A percentile compares a stretch with the other conserved stretches of the same genome.
Conservation (phyloP, 2,797 vertebrate species). For the Pelodytes ibericus region DNA sequence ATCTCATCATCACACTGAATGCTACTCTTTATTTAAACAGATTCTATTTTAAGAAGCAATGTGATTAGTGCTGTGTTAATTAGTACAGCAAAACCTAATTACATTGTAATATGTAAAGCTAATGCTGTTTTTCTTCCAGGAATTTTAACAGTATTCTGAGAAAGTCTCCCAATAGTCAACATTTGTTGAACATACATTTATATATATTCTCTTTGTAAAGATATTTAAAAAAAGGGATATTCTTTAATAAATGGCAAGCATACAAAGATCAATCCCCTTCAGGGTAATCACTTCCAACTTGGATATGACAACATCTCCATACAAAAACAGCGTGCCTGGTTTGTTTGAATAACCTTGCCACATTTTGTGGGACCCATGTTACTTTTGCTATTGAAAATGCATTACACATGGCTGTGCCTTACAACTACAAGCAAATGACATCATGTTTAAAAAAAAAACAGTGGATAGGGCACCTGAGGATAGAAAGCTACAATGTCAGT, state of each 20-base stretch:
- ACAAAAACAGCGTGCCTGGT: background rate
- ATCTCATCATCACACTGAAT: too few species aligned
- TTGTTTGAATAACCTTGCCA: background rate
- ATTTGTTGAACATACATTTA: too few species aligned
- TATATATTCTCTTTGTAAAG: too few species aligned
- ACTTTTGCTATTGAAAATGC: background rate
- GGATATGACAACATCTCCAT: background rate
- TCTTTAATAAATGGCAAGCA: background rate
- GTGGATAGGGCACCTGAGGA: slow-evolving; percentile 34
- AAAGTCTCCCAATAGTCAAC: too few species aligned
- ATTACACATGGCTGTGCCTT: background rate
- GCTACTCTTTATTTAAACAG: too few species aligned
- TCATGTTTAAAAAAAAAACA: background rate
- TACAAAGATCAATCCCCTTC: background rate
- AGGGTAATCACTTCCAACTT: background rate
- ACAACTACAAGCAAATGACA: slow-evolving; percentile 15
- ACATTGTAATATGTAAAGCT: too few species aligned
- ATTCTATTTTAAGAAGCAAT: too few species aligned
- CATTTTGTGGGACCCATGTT: background rate
- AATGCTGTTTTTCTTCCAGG: too few species aligned
- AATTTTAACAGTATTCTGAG: too few species aligned
- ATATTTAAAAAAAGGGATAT: background rate
- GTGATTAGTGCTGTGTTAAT: too few species aligned
- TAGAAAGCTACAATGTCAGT: background rate
- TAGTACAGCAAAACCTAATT: too few species aligned